A percentile compares a stretch with the other conserved stretches of the same genome.
Evolutionary conservation across 2,797 vertebrate species (phyloP).

Genomic region (Phoebastria nigripes): DNA sequence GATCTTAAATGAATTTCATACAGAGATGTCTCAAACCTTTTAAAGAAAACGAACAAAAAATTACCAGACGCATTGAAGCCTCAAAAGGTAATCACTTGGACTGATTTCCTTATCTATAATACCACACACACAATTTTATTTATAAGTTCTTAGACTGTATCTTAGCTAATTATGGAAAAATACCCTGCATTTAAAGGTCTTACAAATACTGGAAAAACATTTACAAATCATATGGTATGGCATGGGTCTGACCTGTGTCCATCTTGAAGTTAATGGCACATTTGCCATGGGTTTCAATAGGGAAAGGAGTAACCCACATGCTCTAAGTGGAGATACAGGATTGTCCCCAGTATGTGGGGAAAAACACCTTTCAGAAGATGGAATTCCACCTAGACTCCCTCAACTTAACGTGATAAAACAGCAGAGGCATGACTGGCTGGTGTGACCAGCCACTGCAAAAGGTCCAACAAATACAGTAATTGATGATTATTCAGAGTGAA

Average conservation of each 20-base stretch:
- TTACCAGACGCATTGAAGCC: background rate
- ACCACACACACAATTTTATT: slow-evolving; percentile 3
- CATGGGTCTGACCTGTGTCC: background rate
- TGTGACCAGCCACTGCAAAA: background rate
- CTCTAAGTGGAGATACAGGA: background rate
- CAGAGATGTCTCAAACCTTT: background rate
- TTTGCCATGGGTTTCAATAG: background rate
- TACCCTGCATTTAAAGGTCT: background rate
- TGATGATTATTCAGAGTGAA: background rate
- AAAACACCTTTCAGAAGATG: background rate
- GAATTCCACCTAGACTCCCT: background rate
- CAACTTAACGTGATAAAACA: background rate
- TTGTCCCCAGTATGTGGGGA: background rate
- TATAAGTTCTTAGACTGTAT: background rate
- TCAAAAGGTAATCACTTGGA: background rate
- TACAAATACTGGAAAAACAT: slow-evolving; percentile 38
- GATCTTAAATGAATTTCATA: background rate
- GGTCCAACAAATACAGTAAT: background rate
- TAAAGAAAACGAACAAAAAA: background rate
- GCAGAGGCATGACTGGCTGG: background rate
- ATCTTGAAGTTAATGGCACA: background rate
- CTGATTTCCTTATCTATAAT: background rate
- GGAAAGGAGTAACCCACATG: background rate
- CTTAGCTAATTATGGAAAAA: background rate
- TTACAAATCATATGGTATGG: background rate